A percentile compares a stretch with the other conserved stretches of the same genome.
phyloP scores from a whole-genome alignment of 2,113 vertebrate genomes.

The Patagioenas fasciata region DNA sequence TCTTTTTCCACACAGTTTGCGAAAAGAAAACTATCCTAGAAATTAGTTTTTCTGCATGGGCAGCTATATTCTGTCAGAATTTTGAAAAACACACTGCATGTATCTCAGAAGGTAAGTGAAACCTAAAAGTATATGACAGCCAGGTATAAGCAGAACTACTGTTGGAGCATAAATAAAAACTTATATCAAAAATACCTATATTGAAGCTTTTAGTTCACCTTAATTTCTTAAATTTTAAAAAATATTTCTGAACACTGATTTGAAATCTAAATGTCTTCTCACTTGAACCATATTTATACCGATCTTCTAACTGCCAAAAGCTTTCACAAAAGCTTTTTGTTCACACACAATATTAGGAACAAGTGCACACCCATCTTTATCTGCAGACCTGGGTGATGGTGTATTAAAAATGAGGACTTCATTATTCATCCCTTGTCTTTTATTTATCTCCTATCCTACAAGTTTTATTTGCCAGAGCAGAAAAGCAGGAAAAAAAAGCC shows the following conservation, averaged over 20 bases:
- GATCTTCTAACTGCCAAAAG: neutral
- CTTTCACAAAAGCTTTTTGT: neutral
- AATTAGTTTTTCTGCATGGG: constrained; percentile 16
- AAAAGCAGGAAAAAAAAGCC: neutral
- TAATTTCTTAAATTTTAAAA: neutral
- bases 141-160: neutral
- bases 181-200: neutral
- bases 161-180: neutral
- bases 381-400: neutral
- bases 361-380: neutral
- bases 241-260: neutral
- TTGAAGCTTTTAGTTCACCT: neutral
- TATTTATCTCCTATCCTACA: neutral
- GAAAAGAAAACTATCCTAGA: neutral
- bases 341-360: neutral
- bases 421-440: neutral
- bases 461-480: neutral
- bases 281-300: neutral
- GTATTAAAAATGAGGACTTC: neutral
- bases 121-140: constrained; percentile 9
- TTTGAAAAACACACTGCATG: neutral
- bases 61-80: neutral
- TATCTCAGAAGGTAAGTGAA: constrained; percentile 28
- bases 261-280: neutral
- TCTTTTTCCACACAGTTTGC: neutral